A percentile compares a stretch with the other conserved stretches of the same genome.
These are phyloP conservation scores for Cryptophagus acutangulus DNA, from an alignment of 2,888 invertebrate genomes.

Conservation along the genomic window DNA sequence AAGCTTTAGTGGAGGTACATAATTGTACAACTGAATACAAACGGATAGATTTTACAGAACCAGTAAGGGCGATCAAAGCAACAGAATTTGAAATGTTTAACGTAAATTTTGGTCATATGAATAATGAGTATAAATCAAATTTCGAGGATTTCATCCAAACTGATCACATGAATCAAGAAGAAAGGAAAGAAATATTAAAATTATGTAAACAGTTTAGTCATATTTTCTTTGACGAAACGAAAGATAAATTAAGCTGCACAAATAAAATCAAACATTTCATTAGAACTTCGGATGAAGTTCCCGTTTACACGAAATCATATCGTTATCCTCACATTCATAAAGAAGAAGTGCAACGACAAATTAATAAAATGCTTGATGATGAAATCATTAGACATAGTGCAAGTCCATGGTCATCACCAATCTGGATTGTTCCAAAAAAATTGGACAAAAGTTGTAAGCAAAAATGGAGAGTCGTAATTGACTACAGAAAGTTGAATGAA, in stretches of 20 bases:
- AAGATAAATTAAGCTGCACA: background rate
- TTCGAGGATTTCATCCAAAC: conserved; percentile 15
- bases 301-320: conserved; percentile 5
- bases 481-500: conserved; percentile 8
- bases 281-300: conserved; percentile 1
- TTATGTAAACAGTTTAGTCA: conserved; percentile 2
- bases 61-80: background rate
- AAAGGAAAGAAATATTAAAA: conserved; percentile 1
- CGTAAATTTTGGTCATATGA: too few relatives aligned
- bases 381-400: conserved; percentile 1
- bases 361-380: conserved; percentile 2
- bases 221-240: background rate
- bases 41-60: background rate
- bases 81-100: too few relatives aligned
- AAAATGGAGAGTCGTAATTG: conserved; percentile 11
- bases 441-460: background rate
- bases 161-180: conserved; percentile 6
- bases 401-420: conserved; percentile 5
- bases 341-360: conserved; percentile 7
- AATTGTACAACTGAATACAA: too few relatives aligned
- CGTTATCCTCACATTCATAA: too few relatives aligned
- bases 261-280: background rate
- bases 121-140: background rate
- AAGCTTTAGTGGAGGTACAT: too few relatives aligned
- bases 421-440: conserved; percentile 11